Conservation (phyloP, 1,140 invertebrate genomes). For the Drosophila punjabiensis region DNA sequence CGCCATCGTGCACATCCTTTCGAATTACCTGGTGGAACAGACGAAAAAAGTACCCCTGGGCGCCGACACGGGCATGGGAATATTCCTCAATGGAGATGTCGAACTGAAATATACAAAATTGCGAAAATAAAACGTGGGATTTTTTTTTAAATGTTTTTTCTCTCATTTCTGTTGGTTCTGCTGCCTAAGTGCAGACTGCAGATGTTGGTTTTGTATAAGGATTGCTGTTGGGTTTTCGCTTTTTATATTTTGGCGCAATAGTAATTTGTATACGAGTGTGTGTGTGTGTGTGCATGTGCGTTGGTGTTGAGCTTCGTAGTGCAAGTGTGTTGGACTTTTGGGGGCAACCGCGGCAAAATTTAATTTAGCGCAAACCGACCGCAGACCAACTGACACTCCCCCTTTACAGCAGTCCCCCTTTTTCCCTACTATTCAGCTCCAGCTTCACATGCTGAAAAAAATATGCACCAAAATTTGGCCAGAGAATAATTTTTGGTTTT, state of each 20-base stretch:
- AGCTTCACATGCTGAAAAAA: neutral
- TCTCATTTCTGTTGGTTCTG: conserved; percentile 3
- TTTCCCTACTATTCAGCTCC: neutral
- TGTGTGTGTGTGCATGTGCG: neutral
- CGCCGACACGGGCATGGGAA: conserved; percentile 58
- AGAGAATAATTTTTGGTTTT: neutral
- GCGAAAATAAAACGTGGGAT: conserved; percentile 29
- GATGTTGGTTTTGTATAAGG: conserved; percentile 32
- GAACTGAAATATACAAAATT: conserved; percentile 68
- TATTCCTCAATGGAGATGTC: conserved; percentile 66
- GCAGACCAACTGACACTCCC: conserved; percentile 73
- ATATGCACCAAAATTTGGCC: neutral
- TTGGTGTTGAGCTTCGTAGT: conserved; percentile 16
- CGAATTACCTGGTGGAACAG: conserved; percentile 56
- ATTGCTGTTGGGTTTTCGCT: conserved; percentile 27
- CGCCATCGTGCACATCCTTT: conserved; percentile 60
- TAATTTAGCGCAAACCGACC: conserved; percentile 82
- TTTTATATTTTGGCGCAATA: conserved; percentile 45
- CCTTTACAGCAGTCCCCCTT: neutral
- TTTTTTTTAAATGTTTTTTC: conserved; percentile 10
- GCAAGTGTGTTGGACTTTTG: conserved; percentile 54
- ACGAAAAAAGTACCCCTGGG: conserved; percentile 52
- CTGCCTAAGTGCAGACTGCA: conserved; percentile 30
- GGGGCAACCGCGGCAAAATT: conserved; percentile 68
- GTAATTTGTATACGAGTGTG: conserved; percentile 37